Conservation (phyloP, 2,113 vertebrate genomes). For the Hymenochirus boettgeri region DNA sequence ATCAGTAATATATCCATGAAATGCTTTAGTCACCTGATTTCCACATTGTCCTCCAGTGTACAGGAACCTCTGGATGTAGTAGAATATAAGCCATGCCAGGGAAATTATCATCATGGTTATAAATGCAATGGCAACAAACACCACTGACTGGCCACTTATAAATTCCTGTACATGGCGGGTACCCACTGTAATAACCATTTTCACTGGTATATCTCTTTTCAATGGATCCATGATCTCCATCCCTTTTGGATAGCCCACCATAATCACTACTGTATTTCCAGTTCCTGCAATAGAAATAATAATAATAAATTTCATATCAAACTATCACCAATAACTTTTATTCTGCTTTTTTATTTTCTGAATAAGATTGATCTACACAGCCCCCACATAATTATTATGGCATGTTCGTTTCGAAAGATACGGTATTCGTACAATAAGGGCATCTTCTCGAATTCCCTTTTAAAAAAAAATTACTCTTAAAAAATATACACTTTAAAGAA, state of each 20-base stretch:
- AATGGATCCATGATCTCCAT: slow-evolving; percentile 68
- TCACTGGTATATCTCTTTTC: slow-evolving; percentile 65
- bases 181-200: slow-evolving; percentile 62
- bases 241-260: slow-evolving; percentile 72
- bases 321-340: too few relatives aligned
- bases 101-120: slow-evolving; percentile 78
- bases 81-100: slow-evolving; percentile 71
- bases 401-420: too few relatives aligned
- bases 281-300: slow-evolving; percentile 68
- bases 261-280: slow-evolving; percentile 69
- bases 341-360: too few relatives aligned
- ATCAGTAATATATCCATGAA: background rate
- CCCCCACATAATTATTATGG: too few relatives aligned
- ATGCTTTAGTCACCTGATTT: slow-evolving; percentile 64
- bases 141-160: slow-evolving; percentile 67
- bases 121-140: slow-evolving; percentile 72
- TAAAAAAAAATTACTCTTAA: too few relatives aligned
- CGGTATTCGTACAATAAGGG: too few relatives aligned
- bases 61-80: slow-evolving; percentile 72
- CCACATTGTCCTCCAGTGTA: slow-evolving; percentile 67
- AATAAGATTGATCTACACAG: too few relatives aligned
- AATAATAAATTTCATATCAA: too few relatives aligned
- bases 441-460: too few relatives aligned
- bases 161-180: slow-evolving; percentile 64
- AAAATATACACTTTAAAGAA: too few relatives aligned